Conservation (phyloP, 2,888 invertebrate genomes). For the Plusia festucae region DNA sequence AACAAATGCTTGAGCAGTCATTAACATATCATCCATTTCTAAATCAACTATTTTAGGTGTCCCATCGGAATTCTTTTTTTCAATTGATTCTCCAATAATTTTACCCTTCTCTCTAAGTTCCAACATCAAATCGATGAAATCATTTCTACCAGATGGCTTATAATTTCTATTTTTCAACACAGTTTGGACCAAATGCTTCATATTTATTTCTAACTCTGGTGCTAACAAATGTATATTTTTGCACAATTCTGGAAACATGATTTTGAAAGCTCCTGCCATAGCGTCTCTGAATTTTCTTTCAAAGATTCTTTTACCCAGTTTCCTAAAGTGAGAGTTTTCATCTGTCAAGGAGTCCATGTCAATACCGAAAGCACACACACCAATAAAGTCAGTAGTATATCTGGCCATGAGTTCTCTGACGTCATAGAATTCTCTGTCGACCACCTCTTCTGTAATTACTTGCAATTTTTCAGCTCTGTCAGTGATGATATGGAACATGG, state of each 20-base stretch:
- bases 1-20: conserved; percentile 82
- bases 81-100: conserved; percentile 78
- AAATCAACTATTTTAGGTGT: conserved; percentile 72
- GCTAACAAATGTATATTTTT: conserved; percentile 73
- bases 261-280: conserved; percentile 69
- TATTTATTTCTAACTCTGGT: conserved; percentile 72
- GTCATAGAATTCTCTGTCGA: conserved; percentile 72
- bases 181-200: conserved; percentile 70
- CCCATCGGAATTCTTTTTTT: conserved; percentile 73
- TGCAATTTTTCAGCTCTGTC: conserved; percentile 79
- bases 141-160: conserved; percentile 78
- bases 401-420: conserved; percentile 82
- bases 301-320: conserved; percentile 80
- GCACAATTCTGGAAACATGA: conserved; percentile 76
- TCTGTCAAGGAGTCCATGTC: conserved; percentile 77
- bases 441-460: conserved; percentile 71
- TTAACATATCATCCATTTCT: conserved; percentile 74
- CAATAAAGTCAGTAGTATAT: conserved; percentile 84
- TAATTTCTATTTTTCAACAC: conserved; percentile 75
- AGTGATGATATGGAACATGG: conserved; percentile 82
- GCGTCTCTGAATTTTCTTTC: conserved; percentile 72
- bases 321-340: conserved; percentile 80
- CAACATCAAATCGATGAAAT: conserved; percentile 82
- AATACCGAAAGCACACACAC: conserved; percentile 82
- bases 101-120: conserved; percentile 78